Percentiles rank a stretch among this genome's conserved stretches.
These are phyloP conservation scores for Nothoprocta perdicaria DNA, from an alignment of 2,113 vertebrate species.

Conservation along the genomic window DNA sequence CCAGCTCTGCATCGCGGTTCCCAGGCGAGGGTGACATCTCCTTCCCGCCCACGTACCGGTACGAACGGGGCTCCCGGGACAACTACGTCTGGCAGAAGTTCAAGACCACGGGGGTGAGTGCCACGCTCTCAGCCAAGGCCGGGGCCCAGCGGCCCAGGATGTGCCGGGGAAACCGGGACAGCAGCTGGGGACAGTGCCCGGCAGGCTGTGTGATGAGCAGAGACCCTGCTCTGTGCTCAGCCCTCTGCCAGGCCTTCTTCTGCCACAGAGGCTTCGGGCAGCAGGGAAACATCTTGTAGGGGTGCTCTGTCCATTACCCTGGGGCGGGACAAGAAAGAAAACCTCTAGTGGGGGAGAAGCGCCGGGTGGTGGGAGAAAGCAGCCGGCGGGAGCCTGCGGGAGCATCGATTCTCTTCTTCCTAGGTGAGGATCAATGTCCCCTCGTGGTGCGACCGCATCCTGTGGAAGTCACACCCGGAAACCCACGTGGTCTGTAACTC, in stretches of 20 bases:
- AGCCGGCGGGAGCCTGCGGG: rapidly evolving
- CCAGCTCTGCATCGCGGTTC: rapidly evolving
- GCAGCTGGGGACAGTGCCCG: rapidly evolving
- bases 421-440: constrained; percentile 94
- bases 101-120: constrained; percentile 92
- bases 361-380: neutral
- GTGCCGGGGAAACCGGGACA: rapidly evolving
- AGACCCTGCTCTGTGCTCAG: neutral
- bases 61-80: constrained; percentile 93
- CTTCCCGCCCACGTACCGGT: constrained; percentile 94
- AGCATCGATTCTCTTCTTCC: neutral
- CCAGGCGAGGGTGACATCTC: constrained; percentile 93
- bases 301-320: neutral
- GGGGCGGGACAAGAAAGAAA: neutral
- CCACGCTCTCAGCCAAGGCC: rapidly evolving
- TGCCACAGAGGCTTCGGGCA: rapidly evolving
- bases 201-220: constrained; percentile 44
- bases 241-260: neutral
- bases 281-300: neutral
- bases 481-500: constrained; percentile 94
- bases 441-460: constrained; percentile 94
- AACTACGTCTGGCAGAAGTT: constrained; percentile 97
- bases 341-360: neutral
- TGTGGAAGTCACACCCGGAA: constrained; percentile 96
- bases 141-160: neutral